Evolutionary conservation across 2,888 invertebrate species (phyloP), one percentile per base, ranked within the genome.

Genomic region (Melanchra persicariae): DNA sequence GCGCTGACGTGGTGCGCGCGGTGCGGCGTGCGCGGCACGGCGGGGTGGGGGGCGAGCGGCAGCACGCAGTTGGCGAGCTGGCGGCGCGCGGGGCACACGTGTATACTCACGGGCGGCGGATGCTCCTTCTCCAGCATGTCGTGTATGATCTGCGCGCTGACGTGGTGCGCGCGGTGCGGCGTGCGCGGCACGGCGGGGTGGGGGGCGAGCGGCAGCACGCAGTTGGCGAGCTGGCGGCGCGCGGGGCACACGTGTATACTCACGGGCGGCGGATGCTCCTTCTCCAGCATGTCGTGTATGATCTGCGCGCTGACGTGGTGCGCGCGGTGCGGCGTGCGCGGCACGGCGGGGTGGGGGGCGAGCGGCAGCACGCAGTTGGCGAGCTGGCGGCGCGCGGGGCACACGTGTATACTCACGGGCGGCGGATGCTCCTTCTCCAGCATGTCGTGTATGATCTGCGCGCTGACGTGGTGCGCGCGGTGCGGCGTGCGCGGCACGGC

Each of bases 381-480:
- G 1, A 45, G 43, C 43, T 45, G 43, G 43, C 43, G 43, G 43
- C 43, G 19, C 43, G 19, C 43, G n/a, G 43, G 43, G 43, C 43
- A 45, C 43, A 19, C 19, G n/a, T 45, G 43, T 45, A 45, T 19
- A 45, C 43, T 45, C 43, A 45, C 43, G 43, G 43, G 43, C 43
- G 43, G 43, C 43, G 96, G 96, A 85, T 97, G 96, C 87, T 97
- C 97, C 87, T 97, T 97, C 87, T 97, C 97, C 57, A 98, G 96
- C 89, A 98, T 96, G 88, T 97, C 96, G 15, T 6, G 93, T 40
- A 97, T 87, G 76, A 95, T 95, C 34, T 88, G 91, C 6, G 60
- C 91, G 65, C 64, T 37, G 90, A 7, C 84, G 69, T 40, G 34
- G 26, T 10, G 96, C 67, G 78, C 97, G 92, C 88, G 97, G 97